Evolutionary conservation across 2,888 invertebrate genomes (phyloP), one percentile per base, ranked within the genome.

Genomic region (Amiota minor): DNA sequence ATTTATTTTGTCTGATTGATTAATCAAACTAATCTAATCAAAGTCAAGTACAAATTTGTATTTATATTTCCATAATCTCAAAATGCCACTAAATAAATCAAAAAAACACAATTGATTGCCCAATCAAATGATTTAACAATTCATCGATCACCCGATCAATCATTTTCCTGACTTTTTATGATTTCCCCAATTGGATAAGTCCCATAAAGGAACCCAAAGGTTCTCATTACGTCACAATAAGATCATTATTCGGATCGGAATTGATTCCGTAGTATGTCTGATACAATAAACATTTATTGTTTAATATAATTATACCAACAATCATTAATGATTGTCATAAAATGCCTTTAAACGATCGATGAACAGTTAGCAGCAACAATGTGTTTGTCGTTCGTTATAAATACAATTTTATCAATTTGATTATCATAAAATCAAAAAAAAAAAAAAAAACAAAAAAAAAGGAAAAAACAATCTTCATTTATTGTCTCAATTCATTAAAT

Each of bases 21-120:
- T n/a, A 46, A 45, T 47, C 18, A 65, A 65, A 50, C 23, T 20
- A 68, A 68, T 68, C 67, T 68, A 68, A 68, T 68, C 67, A 68
- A 20, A 68, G 11, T 65, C 47, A 47, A 65, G 18, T 49, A n/a
- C n/a, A n/a, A n/a, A 45, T 65, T 59, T 59, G 16, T 59, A n/a
- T 59, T 59, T 14, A 16, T 53, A 16, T 53, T 16, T 53, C n/a
- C 9, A 53, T 53, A 16, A 53, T 14, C 20, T 59, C 59, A 18
- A 59, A 18, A 20, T 68, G 16, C 20, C 14, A 20, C 14, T 12
- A 67, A 23, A 67, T 50, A 49, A 23, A 12, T 50, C 67, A 67
- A 67, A 50, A 16, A 49, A 50, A 20, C 20, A 50, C 46, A 9
- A 46, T 47, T 65, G 35, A 62, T 62, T 62, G 62, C n/a, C 35